phyloP scores from a whole-genome alignment of 1,140 invertebrate genomes.

The Arion vulgaris region DNA sequence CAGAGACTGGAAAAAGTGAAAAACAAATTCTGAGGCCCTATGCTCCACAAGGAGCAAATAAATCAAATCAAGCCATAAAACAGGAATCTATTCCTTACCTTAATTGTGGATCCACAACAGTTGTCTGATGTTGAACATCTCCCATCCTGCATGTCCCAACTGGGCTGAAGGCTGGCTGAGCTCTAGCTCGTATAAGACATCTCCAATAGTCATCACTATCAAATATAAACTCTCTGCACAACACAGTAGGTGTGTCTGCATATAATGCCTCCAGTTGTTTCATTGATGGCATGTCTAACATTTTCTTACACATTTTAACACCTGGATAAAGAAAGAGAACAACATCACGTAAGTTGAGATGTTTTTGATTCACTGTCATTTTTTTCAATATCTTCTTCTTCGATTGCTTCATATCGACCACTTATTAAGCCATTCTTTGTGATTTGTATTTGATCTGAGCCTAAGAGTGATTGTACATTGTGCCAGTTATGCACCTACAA shows the following conservation, averaged over 20 bases:
- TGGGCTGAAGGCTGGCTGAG: constrained; percentile 85
- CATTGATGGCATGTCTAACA: constrained; percentile 22
- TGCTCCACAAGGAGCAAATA: no score
- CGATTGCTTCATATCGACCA: no score
- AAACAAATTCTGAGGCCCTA: no score
- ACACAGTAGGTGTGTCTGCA: constrained; percentile 29
- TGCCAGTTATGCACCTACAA: no score
- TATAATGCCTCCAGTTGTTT: constrained; percentile 31
- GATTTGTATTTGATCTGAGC: no score
- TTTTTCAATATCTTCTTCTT: not conserved
- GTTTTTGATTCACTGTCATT: no score
- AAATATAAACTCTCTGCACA: constrained; percentile 43
- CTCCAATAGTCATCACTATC: constrained; percentile 67
- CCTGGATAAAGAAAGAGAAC: constrained; percentile 31
- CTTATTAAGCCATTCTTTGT: no score
- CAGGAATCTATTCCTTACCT: constrained; percentile 62
- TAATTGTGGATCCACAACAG: constrained; percentile 88
- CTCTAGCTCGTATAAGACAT: constrained; percentile 66
- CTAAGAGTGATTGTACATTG: no score
- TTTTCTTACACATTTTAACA: constrained; percentile 38
- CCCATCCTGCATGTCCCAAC: constrained; percentile 95
- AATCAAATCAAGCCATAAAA: no score
- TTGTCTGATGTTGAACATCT: constrained; percentile 84
- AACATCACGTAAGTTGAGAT: no score
- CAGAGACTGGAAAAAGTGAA: no score